Conservation (phyloP, 2,797 vertebrate species). For the Passerculus sandwichensis region DNA sequence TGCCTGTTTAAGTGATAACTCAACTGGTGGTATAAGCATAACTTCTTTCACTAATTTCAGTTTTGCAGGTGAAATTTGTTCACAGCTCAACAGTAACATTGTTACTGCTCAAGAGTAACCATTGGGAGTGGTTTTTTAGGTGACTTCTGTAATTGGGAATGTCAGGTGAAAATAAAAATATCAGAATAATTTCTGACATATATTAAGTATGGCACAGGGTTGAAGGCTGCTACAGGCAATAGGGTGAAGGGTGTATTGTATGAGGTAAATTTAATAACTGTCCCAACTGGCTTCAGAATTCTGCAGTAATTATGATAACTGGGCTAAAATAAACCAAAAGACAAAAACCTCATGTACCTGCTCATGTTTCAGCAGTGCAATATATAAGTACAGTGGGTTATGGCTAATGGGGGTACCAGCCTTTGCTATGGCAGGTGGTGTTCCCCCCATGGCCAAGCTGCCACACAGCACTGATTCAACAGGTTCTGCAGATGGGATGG, state of each 20-base stretch:
- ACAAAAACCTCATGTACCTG: constrained; percentile 67
- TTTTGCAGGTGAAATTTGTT: constrained; percentile 84
- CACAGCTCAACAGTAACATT: constrained; percentile 89
- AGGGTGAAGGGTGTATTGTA: background rate
- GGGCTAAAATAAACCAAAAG: background rate
- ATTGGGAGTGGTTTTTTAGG: constrained; percentile 74
- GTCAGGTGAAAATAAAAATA: background rate
- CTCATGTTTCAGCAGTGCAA: constrained; percentile 75
- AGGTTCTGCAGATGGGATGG: constrained; percentile 71
- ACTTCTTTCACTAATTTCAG: constrained; percentile 88
- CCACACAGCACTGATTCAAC: constrained; percentile 74
- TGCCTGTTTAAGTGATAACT: constrained; percentile 80
- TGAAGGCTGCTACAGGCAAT: background rate
- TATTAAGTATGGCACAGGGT: background rate
- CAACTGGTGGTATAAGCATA: constrained; percentile 79
- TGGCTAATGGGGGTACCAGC: constrained; percentile 71
- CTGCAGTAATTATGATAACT: background rate
- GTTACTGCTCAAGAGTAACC: too few species aligned
- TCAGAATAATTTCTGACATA: background rate
- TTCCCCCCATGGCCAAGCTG: constrained; percentile 79
- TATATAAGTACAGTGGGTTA: constrained; percentile 79
- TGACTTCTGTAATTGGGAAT: constrained; percentile 56
- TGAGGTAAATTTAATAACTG: background rate
- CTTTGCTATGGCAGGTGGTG: constrained; percentile 85
- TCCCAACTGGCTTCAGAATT: background rate